Percentiles rank a stretch among this genome's conserved stretches.
These are phyloP conservation scores for Nebria brevicollis DNA, from an alignment of 2,888 invertebrate species.

Conservation along the genomic window DNA sequence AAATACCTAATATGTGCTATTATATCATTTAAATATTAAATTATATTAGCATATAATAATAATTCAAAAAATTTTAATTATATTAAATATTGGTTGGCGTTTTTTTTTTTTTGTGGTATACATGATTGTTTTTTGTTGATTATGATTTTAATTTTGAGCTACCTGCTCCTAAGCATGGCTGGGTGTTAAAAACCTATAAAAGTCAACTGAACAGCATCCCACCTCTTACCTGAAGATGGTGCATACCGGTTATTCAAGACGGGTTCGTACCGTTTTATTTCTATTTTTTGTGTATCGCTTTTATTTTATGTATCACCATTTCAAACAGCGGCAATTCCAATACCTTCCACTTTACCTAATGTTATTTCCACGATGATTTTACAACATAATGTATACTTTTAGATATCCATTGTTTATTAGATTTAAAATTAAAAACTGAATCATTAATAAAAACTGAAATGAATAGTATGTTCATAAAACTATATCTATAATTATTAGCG, in stretches of 20 bases:
- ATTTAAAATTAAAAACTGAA: too few relatives aligned
- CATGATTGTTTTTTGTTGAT: conserved; percentile 16
- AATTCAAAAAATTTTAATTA: neutral
- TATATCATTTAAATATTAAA: neutral
- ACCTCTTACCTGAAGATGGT: conserved; percentile 13
- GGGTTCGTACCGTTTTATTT: conserved; percentile 14
- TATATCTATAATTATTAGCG: too few relatives aligned
- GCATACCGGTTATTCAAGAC: conserved; percentile 29
- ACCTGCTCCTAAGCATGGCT: conserved; percentile 20
- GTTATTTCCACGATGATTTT: neutral
- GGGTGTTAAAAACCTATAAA: conserved; percentile 28
- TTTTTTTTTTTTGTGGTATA: conserved; percentile 11
- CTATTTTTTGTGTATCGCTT: conserved; percentile 2
- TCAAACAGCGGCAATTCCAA: neutral
- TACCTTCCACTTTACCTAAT: neutral
- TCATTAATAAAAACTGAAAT: too few relatives aligned
- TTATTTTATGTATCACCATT: conserved; percentile 20
- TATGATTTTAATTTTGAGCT: conserved; percentile 26
- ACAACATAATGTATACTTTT: too few relatives aligned
- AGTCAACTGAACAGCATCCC: conserved; percentile 20
- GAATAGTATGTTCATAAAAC: too few relatives aligned
- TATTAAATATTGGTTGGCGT: conserved; percentile 8
- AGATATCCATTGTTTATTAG: too few relatives aligned
- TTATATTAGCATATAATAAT: neutral
- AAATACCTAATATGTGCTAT: too few relatives aligned